These are phyloP conservation scores for Burhinus bistriatus DNA, from an alignment of 2,113 vertebrate species.

Conservation along the genomic window DNA sequence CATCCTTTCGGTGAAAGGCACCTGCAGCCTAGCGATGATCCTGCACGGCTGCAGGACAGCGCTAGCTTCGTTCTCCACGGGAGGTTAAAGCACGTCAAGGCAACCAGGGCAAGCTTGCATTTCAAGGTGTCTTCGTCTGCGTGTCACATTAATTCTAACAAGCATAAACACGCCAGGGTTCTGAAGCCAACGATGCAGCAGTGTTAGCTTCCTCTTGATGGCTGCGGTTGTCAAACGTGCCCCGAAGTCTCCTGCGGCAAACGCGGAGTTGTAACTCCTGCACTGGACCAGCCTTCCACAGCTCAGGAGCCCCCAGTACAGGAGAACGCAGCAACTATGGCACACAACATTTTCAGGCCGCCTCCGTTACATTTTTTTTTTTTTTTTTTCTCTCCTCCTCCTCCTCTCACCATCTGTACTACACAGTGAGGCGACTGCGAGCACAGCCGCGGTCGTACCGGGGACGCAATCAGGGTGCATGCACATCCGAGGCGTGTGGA, in stretches of 20 bases:
- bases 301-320: constrained; percentile 72
- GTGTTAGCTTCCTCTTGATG: constrained; percentile 68
- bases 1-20: constrained; percentile 70
- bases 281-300: constrained; percentile 72
- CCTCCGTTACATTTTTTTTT: neutral
- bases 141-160: constrained; percentile 45
- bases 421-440: constrained; percentile 64
- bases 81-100: constrained; percentile 65
- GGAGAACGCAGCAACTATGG: constrained; percentile 73
- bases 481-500: constrained; percentile 80
- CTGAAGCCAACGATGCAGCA: constrained; percentile 68
- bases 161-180: constrained; percentile 36
- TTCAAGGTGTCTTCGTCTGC: constrained; percentile 68
- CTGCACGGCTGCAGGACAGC: constrained; percentile 64
- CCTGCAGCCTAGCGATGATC: constrained; percentile 74
- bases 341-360: constrained; percentile 63
- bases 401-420: constrained; percentile 73
- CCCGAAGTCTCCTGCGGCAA: constrained; percentile 72
- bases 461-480: constrained; percentile 76
- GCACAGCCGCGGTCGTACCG: constrained; percentile 70
- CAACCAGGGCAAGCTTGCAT: constrained; percentile 68
- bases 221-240: constrained; percentile 60
- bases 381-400: neutral
- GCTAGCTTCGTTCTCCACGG: constrained; percentile 69
- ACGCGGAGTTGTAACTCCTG: constrained; percentile 71